Percentiles rank a stretch among this genome's conserved stretches.
Evolutionary conservation across 1,140 invertebrate genomes (phyloP).

Genomic region (Heliconius eleuchia): DNA sequence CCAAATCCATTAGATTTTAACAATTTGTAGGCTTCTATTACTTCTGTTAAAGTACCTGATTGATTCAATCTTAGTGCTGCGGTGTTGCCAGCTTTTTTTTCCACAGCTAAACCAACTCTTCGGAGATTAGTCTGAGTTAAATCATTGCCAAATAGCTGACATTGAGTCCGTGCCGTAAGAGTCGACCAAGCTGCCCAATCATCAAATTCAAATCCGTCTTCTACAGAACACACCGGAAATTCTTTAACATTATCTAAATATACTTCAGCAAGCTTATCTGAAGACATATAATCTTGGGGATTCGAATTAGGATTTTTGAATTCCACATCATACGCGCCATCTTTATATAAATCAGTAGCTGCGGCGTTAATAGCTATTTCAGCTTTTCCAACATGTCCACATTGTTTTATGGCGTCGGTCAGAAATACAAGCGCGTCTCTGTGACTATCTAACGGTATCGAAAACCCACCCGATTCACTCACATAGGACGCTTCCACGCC

Average conservation of each 20-base stretch:
- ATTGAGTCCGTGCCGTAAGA: slow-evolving; percentile 87
- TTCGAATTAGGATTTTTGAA: slow-evolving; percentile 97
- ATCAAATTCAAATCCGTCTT: slow-evolving; percentile 98
- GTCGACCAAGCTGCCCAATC: slow-evolving; percentile 96
- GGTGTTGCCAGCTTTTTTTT: slow-evolving; percentile 97
- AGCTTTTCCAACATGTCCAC: slow-evolving; percentile 93
- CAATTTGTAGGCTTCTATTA: slow-evolving; percentile 94
- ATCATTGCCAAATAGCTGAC: slow-evolving; percentile 97
- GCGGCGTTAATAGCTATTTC: slow-evolving; percentile 99
- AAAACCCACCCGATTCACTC: slow-evolving; percentile 98
- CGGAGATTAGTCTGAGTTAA: slow-evolving; percentile 92
- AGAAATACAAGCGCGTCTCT: slow-evolving; percentile 95
- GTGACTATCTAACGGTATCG: slow-evolving; percentile 96
- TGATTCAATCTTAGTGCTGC: slow-evolving; percentile 98
- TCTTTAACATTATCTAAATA: slow-evolving; percentile 95
- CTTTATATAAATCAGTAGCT: slow-evolving; percentile 94
- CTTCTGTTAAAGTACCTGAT: slow-evolving; percentile 97
- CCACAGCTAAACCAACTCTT: slow-evolving; percentile 94
- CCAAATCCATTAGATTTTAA: slow-evolving; percentile 96
- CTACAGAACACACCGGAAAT: slow-evolving; percentile 97
- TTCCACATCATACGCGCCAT: slow-evolving; percentile 95
- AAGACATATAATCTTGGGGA: slow-evolving; percentile 87
- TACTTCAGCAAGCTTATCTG: slow-evolving; percentile 91
- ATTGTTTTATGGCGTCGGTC: slow-evolving; percentile 93
- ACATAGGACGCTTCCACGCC: slow-evolving; percentile 96